phyloP scores from a whole-genome alignment of 1,140 invertebrate species.

The Aphaenogaster ashmeadi region DNA sequence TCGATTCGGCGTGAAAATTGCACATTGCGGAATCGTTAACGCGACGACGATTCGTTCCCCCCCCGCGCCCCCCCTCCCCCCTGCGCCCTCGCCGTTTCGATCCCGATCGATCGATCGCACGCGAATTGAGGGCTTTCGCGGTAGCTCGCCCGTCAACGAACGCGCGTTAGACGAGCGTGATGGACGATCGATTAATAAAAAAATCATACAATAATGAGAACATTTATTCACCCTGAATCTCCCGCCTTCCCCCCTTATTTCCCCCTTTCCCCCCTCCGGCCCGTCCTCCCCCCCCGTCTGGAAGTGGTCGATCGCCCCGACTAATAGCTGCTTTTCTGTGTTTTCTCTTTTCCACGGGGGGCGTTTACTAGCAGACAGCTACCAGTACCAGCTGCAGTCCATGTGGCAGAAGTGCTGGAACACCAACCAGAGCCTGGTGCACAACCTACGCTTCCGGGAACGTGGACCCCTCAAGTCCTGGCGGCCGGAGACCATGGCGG shows the following conservation, averaged over 20 bases:
- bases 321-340: conserved; percentile 81
- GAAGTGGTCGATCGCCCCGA: conserved; percentile 40
- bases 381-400: conserved; percentile 96
- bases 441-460: conserved; percentile 96
- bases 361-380: conserved; percentile 93
- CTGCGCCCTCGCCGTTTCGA: conserved; percentile 2
- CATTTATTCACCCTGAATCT: conserved; percentile 11
- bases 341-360: conserved; percentile 85
- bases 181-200: conserved; percentile 54
- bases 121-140: neutral
- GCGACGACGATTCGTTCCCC: conserved; percentile 29
- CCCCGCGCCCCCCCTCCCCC: neutral
- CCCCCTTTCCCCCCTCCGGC: neutral
- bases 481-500: conserved; percentile 97
- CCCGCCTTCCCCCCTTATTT: neutral
- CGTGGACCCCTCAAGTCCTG: conserved; percentile 96
- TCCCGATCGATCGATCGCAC: conserved; percentile 28
- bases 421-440: conserved; percentile 95
- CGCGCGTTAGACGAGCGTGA: conserved; percentile 15
- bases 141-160: neutral
- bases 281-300: neutral
- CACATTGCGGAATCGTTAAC: conserved; percentile 23
- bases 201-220: conserved; percentile 49
- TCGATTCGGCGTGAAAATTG: conserved; percentile 51
- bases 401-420: conserved; percentile 98